Evolutionary conservation across 2,113 vertebrate genomes (phyloP).

Genomic region (Synchiropus splendidus): DNA sequence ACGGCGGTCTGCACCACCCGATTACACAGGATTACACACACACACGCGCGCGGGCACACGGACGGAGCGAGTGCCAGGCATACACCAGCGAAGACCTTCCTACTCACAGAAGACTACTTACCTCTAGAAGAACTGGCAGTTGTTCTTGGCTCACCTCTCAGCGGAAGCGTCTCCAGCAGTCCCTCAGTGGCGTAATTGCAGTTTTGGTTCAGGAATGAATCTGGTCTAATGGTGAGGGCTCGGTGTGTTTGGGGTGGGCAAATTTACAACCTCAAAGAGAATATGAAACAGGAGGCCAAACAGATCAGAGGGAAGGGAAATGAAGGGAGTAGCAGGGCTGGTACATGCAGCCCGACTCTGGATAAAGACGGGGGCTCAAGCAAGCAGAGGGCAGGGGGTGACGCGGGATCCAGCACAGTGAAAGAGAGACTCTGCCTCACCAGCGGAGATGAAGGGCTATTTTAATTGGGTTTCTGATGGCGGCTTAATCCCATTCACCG

Average conservation of each 20-base stretch:
- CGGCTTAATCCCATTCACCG: conserved; percentile 57
- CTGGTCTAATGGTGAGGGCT: conserved; percentile 29
- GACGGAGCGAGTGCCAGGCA: conserved; percentile 11
- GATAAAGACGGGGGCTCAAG: background rate
- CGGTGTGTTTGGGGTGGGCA: conserved; percentile 14
- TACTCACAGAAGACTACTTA: conserved; percentile 19
- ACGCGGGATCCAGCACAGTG: conserved; percentile 32
- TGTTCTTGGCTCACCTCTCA: conserved; percentile 43
- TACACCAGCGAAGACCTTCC: conserved; percentile 10
- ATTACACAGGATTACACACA: conserved; percentile 54
- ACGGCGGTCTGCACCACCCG: conserved; percentile 44
- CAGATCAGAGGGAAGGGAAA: background rate
- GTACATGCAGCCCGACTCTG: conserved; percentile 4
- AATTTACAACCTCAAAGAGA: conserved; percentile 26
- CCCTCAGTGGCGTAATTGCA: conserved; percentile 42
- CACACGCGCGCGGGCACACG: conserved; percentile 8
- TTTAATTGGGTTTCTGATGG: conserved; percentile 66
- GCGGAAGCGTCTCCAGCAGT: conserved; percentile 31
- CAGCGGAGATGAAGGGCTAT: conserved; percentile 47
- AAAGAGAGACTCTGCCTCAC: conserved; percentile 21
- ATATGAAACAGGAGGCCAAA: conserved; percentile 10
- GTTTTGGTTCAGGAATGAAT: conserved; percentile 38
- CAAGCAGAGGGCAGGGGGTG: conserved; percentile 31
- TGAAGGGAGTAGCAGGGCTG: background rate
- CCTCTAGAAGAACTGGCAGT: conserved; percentile 44